Percentiles rank a stretch among this genome's conserved stretches.
Conservation (phyloP, 2,113 vertebrate species). For the Monopterus albus region DNA sequence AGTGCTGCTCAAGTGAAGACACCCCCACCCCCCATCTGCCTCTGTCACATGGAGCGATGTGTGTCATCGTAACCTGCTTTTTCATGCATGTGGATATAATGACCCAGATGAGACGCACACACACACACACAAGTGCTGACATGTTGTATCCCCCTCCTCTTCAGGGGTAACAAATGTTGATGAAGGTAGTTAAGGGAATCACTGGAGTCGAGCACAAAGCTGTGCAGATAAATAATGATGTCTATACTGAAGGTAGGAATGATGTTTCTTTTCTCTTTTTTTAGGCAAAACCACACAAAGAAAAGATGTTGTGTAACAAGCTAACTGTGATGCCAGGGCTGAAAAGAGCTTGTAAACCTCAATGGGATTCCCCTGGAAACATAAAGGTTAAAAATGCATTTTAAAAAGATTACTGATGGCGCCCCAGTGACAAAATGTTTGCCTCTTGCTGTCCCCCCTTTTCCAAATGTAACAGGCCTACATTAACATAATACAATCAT, state of each 20-base stretch:
- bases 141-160: slow-evolving; percentile 30
- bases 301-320: too few species aligned
- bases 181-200: slow-evolving; percentile 56
- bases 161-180: slow-evolving; percentile 60
- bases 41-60: slow-evolving; percentile 50
- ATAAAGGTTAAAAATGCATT: too few species aligned
- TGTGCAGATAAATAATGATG: slow-evolving; percentile 46
- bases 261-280: not conserved
- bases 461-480: too few species aligned
- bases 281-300: too few species aligned
- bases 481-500: not conserved
- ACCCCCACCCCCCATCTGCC: slow-evolving; percentile 26
- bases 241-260: slow-evolving; percentile 7
- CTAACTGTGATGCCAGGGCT: too few species aligned
- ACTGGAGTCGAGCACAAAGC: slow-evolving; percentile 48
- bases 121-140: slow-evolving; percentile 26
- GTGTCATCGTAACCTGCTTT: slow-evolving; percentile 54
- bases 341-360: too few species aligned
- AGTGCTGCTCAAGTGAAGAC: slow-evolving; percentile 29
- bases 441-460: not conserved
- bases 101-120: slow-evolving; percentile 67
- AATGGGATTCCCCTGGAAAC: too few species aligned
- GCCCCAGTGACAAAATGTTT: not conserved
- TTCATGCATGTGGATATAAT: slow-evolving; percentile 68
- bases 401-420: slow-evolving; percentile 6